Percentiles rank a stretch among this genome's conserved stretches.
Evolutionary conservation across 1,140 invertebrate genomes (phyloP).

Genomic region (Camponotus vicinus): DNA sequence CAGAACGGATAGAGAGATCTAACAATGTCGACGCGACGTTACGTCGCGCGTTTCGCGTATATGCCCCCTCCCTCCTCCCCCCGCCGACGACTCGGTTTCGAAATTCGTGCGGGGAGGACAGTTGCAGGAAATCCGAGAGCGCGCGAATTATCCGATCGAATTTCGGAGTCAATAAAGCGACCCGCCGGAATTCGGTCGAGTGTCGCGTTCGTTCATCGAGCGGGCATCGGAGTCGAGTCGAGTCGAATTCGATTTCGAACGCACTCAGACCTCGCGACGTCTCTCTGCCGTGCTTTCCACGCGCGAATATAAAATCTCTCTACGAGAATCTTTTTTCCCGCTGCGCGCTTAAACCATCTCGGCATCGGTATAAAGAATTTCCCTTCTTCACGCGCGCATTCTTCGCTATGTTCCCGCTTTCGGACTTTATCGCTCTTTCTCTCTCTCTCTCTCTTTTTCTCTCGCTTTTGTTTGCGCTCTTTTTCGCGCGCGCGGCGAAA

Average conservation of each 20-base stretch:
- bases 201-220: not conserved
- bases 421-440: constrained; percentile 24
- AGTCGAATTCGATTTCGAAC: constrained; percentile 13
- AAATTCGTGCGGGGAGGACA: constrained; percentile 6
- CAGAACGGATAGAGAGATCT: constrained; percentile 11
- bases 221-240: not conserved
- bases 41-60: constrained; percentile 10
- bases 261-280: constrained; percentile 2
- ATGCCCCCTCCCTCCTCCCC: too few relatives aligned
- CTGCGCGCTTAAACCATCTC: constrained; percentile 57
- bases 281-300: too few relatives aligned
- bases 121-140: constrained; percentile 10
- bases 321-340: constrained; percentile 67
- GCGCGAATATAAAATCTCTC: not conserved
- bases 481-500: constrained; percentile 73
- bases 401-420: constrained; percentile 48
- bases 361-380: constrained; percentile 80
- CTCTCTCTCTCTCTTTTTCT: constrained; percentile 9
- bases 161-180: constrained; percentile 34
- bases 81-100: not conserved
- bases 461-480: constrained; percentile 36
- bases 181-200: not conserved
- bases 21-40: constrained; percentile 39
- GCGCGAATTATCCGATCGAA: constrained; percentile 22
- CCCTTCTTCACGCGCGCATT: constrained; percentile 47